These are phyloP conservation scores for Vireo altiloquus DNA, from an alignment of 2,113 vertebrate genomes.

Conservation along the genomic window DNA sequence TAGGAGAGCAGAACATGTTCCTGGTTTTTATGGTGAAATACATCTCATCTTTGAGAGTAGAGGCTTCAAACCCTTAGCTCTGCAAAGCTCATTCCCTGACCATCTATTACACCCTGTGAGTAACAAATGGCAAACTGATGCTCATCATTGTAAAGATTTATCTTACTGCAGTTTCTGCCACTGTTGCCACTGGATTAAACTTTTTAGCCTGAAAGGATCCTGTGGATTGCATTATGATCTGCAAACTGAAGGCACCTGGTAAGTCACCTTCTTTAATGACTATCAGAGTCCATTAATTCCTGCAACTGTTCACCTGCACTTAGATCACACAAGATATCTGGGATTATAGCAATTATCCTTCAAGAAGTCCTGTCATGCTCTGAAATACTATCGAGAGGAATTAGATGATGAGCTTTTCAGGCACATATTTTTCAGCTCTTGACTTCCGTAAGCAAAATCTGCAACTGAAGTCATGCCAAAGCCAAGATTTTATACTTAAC, in stretches of 20 bases:
- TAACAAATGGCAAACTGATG: not conserved
- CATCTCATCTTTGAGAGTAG: not conserved
- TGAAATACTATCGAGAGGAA: not conserved
- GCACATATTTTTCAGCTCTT: not conserved
- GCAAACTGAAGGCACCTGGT: not conserved
- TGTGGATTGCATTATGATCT: not conserved
- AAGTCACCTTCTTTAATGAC: not conserved
- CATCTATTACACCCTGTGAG: not conserved
- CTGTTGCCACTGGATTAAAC: not conserved
- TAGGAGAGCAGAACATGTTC: not conserved
- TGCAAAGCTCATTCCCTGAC: not conserved
- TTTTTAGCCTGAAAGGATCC: not conserved
- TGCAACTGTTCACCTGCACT: not conserved
- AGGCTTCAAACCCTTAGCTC: not conserved
- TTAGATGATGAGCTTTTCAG: not conserved
- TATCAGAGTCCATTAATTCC: not conserved
- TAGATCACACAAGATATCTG: not conserved
- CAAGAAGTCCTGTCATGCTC: not conserved
- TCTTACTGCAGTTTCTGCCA: not conserved
- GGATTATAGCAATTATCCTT: not conserved
- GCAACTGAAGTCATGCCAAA: conserved; percentile 1
- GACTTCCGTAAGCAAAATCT: conserved; percentile 3
- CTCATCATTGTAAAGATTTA: not conserved
- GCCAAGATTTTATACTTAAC: not conserved
- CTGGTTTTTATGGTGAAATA: not conserved